Percentiles rank a stretch among this genome's conserved stretches.
phyloP scores from a whole-genome alignment of 2,113 vertebrate species.

The Anguilla japonica region DNA sequence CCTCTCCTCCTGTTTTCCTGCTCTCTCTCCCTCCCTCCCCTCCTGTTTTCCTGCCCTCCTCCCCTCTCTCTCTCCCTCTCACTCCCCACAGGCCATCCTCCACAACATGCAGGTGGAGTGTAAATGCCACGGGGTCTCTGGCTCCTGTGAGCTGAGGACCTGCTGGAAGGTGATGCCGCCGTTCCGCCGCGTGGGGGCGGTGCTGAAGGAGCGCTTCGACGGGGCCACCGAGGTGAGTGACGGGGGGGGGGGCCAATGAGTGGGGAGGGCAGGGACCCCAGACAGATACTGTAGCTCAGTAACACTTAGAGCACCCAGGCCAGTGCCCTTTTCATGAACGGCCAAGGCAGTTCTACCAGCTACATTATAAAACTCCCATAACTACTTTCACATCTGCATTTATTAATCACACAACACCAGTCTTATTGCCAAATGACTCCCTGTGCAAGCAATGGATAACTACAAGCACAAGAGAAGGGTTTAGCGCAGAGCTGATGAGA shows the following conservation, averaged over 20 bases:
- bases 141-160: slow-evolving; percentile 70
- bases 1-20: neutral
- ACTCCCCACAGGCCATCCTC: slow-evolving; percentile 65
- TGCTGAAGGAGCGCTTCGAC: slow-evolving; percentile 75
- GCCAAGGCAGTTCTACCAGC: too few relatives aligned
- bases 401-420: too few relatives aligned
- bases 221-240: slow-evolving; percentile 64
- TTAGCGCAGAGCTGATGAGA: too few relatives aligned
- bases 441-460: too few relatives aligned
- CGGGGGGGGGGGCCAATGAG: neutral
- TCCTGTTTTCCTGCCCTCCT: neutral
- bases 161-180: slow-evolving; percentile 79
- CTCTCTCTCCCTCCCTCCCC: neutral
- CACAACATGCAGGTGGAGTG: slow-evolving; percentile 76
- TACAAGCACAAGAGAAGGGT: too few relatives aligned
- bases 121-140: slow-evolving; percentile 70
- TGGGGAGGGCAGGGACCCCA: neutral
- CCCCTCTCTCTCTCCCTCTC: neutral
- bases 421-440: too few relatives aligned
- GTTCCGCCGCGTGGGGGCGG: slow-evolving; percentile 60
- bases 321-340: neutral
- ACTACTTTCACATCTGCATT: too few relatives aligned
- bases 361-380: too few relatives aligned
- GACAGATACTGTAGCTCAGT: neutral
- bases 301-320: neutral